Percentiles rank a stretch among this genome's conserved stretches.
phyloP scores from a whole-genome alignment of 1,140 invertebrate species.

The Achroia grisella region DNA sequence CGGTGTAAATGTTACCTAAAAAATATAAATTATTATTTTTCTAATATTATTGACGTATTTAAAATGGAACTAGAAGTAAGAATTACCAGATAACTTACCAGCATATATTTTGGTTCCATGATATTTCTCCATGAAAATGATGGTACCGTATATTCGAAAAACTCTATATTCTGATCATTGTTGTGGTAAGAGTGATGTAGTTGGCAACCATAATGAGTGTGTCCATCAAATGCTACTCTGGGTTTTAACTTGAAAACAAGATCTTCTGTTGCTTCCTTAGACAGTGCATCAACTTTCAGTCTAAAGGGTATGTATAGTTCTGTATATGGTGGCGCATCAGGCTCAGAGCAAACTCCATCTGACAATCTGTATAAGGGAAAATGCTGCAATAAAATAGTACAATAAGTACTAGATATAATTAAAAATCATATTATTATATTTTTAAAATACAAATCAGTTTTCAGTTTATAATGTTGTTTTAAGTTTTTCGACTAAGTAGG shows the following conservation, averaged over 20 bases:
- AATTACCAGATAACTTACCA: conserved; percentile 82
- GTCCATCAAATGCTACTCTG: conserved; percentile 88
- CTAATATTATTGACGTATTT: not conserved
- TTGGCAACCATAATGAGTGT: conserved; percentile 93
- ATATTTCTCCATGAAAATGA: conserved; percentile 98
- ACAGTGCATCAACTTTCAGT: conserved; percentile 91
- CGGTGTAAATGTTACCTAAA: conserved; percentile 46
- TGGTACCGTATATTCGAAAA: conserved; percentile 85
- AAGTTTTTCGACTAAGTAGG: no score
- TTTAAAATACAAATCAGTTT: no score
- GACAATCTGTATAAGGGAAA: conserved; percentile 94
- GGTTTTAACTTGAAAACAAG: conserved; percentile 84
- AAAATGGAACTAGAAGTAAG: no score
- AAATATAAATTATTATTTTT: conserved; percentile 9
- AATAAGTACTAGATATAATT: no score
- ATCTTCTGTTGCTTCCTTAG: conserved; percentile 85
- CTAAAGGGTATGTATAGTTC: conserved; percentile 78
- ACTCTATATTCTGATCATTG: conserved; percentile 34
- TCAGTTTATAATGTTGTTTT: no score
- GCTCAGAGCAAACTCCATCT: conserved; percentile 87
- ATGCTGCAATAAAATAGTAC: conserved; percentile 81
- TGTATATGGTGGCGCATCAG: conserved; percentile 85
- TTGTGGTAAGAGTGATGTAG: conserved; percentile 59
- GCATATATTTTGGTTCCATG: conserved; percentile 90
- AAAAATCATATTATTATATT: no score